These are phyloP conservation scores for Micromesistius poutassou DNA, from an alignment of 2,797 vertebrate species.

Conservation along the genomic window DNA sequence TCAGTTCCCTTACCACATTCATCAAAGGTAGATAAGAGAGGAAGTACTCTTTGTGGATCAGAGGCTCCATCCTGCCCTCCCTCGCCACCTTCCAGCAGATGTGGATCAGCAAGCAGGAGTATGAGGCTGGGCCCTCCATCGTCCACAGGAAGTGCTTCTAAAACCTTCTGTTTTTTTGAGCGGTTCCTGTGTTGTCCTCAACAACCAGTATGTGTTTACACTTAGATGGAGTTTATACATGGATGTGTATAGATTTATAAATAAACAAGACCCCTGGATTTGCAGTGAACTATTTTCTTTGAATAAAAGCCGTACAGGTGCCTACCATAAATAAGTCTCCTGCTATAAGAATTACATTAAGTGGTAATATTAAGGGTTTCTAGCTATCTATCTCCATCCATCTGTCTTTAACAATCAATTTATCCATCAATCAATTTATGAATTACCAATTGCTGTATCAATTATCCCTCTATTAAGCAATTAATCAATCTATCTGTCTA, in stretches of 20 bases:
- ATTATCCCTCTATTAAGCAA: no score
- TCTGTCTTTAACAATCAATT: no score
- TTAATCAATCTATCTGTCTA: no score
- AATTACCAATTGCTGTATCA: no score
- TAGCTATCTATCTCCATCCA: no score
- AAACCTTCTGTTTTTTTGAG: conserved; percentile 29
- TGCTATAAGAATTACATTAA: neutral
- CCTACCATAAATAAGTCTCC: neutral
- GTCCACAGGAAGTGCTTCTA: conserved; percentile 88
- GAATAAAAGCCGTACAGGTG: neutral
- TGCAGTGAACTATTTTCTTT: conserved; percentile 43
- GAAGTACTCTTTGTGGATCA: conserved; percentile 97
- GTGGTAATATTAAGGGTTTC: neutral
- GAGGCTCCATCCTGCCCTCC: conserved; percentile 96
- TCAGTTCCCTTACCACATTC: neutral
- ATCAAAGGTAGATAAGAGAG: conserved; percentile 65
- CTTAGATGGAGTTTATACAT: conserved; percentile 81
- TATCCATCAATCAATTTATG: no score
- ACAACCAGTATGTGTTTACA: conserved; percentile 85
- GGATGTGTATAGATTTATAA: conserved; percentile 87
- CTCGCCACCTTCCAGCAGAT: conserved; percentile 99
- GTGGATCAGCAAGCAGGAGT: conserved; percentile 99
- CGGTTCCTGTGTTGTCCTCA: conserved; percentile 67
- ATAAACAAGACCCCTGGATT: conserved; percentile 78
- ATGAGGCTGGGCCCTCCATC: conserved; percentile 84